Base-by-base conservation (phyloP, 2,113 vertebrate genomes). In the Prionailurus viverrinus region DNA sequence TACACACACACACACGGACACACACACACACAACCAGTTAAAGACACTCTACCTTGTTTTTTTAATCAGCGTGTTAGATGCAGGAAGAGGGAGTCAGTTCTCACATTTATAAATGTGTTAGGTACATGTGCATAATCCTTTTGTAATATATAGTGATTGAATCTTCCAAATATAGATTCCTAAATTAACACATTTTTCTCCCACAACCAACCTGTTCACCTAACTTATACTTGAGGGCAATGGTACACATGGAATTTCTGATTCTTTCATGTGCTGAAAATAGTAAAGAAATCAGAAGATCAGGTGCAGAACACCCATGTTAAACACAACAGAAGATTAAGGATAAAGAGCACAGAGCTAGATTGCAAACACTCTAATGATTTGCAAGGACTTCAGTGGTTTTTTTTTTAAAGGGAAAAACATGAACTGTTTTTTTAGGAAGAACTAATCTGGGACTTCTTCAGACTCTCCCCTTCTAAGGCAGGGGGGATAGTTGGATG, bases 111-210 rank as follows among this genome's bases (percentile, higher is more conserved):
- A 90, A 92, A 29, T 39, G 12, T 78, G 25, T 65, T 81, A 53
- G 58, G 93, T 25, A 65, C 61, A 65, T 48, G 3, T 68, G 4
- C 7, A 48, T 74, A 82, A 83, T 74, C 13, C 18, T 31, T 51
- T 78, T 97, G 19, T 65, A 45, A 86, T 33, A 29, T 0, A 36
- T 48, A 91, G 33, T 74, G 48, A 91, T 15, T 27, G 2, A 83
- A 51, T 82, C 19, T 89, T 85, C 73, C 51, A 74, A 91, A 65
- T 66, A 82, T 78, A 45, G 55, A 96, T 61, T 87, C n/a, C 53
- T 78, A 71, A 86, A 53, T 86, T 79, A 68, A 61, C 13, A 55
- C 1, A 0, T 25, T 81, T 78, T 33, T 14, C 41, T 31, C 16
- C n/a, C 41, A 71, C 61, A 86, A 51, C 25, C 86, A 82, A 87